Base-by-base conservation (phyloP, 2,888 invertebrate genomes). In the Campoplex capitator region DNA sequence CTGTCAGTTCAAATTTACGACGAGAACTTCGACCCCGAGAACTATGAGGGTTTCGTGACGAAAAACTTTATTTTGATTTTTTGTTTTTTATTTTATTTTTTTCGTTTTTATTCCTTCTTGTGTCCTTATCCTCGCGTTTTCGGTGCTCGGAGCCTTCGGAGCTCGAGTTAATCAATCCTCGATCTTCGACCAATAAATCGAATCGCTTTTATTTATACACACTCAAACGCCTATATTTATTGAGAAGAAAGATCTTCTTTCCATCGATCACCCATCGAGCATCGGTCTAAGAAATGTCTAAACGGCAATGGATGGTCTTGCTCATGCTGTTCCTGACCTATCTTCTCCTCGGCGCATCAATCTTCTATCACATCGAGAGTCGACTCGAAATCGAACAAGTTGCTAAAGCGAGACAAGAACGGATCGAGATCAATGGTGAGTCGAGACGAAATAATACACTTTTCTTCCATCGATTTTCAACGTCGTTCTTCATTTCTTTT, bases 321-420 rank as follows among this genome's bases (percentile, higher is more conserved):
- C 95, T 97, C 90, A 95, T 97, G 90, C 95, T 97, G 91, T 97
- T 97, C 92, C 95, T 97, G 85, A 96, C 96, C 85, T 98, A 98
- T 93, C 95, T 98, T 89, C 95, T 98, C 91, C 96, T 98, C 85
- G 98, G 98, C 13, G 98, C 98, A n/a, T 97, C 96, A 88, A 97
- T 98, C 90, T 98, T 98, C 94, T 97, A 97, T 95, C 96, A 97
- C 92, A 97, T 98, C 90, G 98, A 98, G 95, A 96, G 97, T 91
- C 96, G 96, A 51, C 94, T 97, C 91, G 98, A 98, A 94, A 94
- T 95, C 75, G 95, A 96, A 87, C 95, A 96, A 88, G 95, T 96
- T 74, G 95, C 95, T 77, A 95, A 95, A 90, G 96, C 96, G 83
- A 95, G 95, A 90, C 94, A 95, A 89, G 96, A 97, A 94, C 95